Evolutionary conservation across 2,888 invertebrate genomes (phyloP).

Genomic region (Ophion slaviceki): DNA sequence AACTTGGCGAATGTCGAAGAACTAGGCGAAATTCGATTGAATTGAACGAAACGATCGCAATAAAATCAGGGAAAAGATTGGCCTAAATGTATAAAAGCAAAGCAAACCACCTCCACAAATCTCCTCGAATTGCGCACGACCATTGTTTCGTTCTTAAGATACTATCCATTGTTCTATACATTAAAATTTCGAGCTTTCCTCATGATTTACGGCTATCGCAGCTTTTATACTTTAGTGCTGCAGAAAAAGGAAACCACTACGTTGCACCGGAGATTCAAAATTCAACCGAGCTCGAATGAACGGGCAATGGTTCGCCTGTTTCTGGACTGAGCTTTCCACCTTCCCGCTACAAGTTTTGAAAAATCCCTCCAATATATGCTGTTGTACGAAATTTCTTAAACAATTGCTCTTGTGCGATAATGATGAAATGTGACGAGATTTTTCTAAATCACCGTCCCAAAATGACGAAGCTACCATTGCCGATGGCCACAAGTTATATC

Average conservation of each 20-base stretch:
- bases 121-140: too few species aligned
- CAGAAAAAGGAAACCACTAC: slow-evolving; percentile 16
- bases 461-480: too few species aligned
- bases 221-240: slow-evolving; percentile 39
- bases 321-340: slow-evolving; percentile 2
- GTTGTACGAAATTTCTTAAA: neutral
- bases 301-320: neutral
- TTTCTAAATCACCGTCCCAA: too few species aligned
- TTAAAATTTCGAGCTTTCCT: neutral
- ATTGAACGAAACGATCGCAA: too few species aligned
- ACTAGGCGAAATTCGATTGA: too few species aligned
- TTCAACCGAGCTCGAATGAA: slow-evolving; percentile 22
- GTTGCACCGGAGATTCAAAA: slow-evolving; percentile 29
- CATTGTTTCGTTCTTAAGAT: too few species aligned
- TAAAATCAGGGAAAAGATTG: too few species aligned
- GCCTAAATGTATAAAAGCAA: too few species aligned
- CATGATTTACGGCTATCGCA: slow-evolving; percentile 22
- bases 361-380: slow-evolving; percentile 28
- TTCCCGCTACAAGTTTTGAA: neutral
- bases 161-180: neutral
- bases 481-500: too few species aligned
- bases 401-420: neutral
- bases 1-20: too few species aligned
- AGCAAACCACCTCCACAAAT: too few species aligned
- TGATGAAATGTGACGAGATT: too few species aligned